Evolutionary conservation across 2,797 vertebrate species (phyloP).

Genomic region (Anguilla anguilla): DNA sequence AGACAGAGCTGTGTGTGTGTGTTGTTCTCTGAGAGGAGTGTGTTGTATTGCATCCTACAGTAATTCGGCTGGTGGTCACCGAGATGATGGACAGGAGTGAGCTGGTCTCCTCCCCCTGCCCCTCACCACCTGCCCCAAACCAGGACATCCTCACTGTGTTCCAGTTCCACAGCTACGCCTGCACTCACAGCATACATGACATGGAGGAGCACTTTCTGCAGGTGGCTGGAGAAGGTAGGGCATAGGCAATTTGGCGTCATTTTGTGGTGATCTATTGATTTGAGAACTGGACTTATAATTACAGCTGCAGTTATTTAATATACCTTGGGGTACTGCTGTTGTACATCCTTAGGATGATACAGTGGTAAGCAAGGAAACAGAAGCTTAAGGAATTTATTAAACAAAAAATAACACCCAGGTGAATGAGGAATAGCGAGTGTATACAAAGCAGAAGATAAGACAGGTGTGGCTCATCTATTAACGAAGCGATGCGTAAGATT

Average conservation of each 20-base stretch:
- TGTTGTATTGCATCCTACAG: constrained; percentile 58
- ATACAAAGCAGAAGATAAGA: too few relatives aligned
- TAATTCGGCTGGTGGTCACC: constrained; percentile 81
- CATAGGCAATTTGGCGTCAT: background rate
- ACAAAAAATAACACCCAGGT: too few relatives aligned
- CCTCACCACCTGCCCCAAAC: constrained; percentile 68
- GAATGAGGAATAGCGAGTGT: too few relatives aligned
- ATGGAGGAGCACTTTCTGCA: constrained; percentile 85
- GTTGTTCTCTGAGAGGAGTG: background rate
- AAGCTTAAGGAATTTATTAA: too few relatives aligned
- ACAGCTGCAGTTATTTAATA: background rate
- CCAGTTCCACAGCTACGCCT: constrained; percentile 88
- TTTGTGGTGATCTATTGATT: background rate
- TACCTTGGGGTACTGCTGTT: background rate
- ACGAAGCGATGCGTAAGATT: too few relatives aligned
- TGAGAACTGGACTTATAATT: background rate
- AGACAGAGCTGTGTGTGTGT: background rate
- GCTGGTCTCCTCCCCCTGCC: constrained; percentile 62
- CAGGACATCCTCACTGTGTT: constrained; percentile 91
- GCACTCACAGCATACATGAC: constrained; percentile 78
- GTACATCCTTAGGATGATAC: background rate
- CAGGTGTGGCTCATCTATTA: too few relatives aligned
- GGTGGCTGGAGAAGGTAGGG: constrained; percentile 85
- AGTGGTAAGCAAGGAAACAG: too few relatives aligned
- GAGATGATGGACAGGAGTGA: constrained; percentile 88